A percentile compares a stretch with the other conserved stretches of the same genome.
These are phyloP conservation scores for Cheilosia soror DNA, from an alignment of 2,888 invertebrate genomes.

Conservation along the genomic window DNA sequence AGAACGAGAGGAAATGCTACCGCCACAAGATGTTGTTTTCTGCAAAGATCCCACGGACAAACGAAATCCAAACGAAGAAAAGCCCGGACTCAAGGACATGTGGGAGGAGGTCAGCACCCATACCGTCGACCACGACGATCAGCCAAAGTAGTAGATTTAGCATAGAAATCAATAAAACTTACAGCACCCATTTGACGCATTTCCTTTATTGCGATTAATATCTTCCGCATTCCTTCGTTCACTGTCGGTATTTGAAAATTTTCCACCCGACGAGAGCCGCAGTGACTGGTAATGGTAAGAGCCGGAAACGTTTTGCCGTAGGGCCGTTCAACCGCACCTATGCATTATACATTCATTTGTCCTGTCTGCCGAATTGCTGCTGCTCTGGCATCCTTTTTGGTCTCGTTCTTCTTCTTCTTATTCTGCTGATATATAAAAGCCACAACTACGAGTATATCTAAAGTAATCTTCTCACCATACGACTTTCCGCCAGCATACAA, in stretches of 20 bases:
- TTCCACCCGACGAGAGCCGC: slow-evolving; percentile 52
- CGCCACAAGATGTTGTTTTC: slow-evolving; percentile 8
- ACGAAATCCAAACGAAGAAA: slow-evolving; percentile 15
- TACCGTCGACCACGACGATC: neutral
- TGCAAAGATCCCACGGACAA: slow-evolving; percentile 30
- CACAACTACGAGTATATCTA: slow-evolving; percentile 32
- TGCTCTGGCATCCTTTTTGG: slow-evolving; percentile 29
- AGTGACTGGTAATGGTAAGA: slow-evolving; percentile 12
- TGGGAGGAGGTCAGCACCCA: slow-evolving; percentile 35
- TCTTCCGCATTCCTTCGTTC: slow-evolving; percentile 45
- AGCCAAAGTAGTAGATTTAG: slow-evolving; percentile 6
- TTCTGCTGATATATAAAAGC: neutral
- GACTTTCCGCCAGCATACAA: slow-evolving; percentile 49
- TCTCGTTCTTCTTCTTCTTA: neutral
- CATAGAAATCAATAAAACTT: slow-evolving; percentile 46
- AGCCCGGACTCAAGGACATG: slow-evolving; percentile 24
- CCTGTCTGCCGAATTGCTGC: slow-evolving; percentile 50
- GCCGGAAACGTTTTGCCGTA: slow-evolving; percentile 54
- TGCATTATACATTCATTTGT: slow-evolving; percentile 67
- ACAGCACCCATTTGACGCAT: slow-evolving; percentile 53
- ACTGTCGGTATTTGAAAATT: slow-evolving; percentile 40
- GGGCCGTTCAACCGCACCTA: slow-evolving; percentile 64
- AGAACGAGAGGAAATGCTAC: neutral
- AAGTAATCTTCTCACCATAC: slow-evolving; percentile 57
- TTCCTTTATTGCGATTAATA: slow-evolving; percentile 64